Evolutionary conservation across 2,113 vertebrate species (phyloP).

Genomic region (Deroptyus accipitrinus): DNA sequence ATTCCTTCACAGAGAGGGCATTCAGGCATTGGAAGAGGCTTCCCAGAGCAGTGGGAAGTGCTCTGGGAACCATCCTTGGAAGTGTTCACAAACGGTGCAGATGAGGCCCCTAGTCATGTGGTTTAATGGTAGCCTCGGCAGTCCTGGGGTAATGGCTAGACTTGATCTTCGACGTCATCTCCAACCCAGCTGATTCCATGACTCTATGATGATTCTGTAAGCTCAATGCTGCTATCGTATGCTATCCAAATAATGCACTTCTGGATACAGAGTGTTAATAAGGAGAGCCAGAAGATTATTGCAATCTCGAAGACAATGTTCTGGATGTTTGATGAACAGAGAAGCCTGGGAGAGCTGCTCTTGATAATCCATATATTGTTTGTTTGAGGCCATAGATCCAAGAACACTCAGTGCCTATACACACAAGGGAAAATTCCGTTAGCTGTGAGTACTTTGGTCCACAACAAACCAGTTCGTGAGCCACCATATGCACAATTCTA

Average conservation of each 20-base stretch:
- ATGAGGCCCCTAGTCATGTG: background rate
- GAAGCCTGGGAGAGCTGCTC: constrained; percentile 83
- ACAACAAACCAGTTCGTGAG: background rate
- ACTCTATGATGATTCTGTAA: background rate
- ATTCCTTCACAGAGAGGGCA: background rate
- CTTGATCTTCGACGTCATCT: background rate
- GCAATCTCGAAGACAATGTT: constrained; percentile 87
- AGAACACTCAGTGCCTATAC: constrained; percentile 80
- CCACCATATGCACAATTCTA: background rate
- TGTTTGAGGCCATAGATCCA: constrained; percentile 86
- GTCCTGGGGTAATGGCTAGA: background rate
- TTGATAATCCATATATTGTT: constrained; percentile 89
- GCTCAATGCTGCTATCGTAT: constrained; percentile 75
- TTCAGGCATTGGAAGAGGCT: background rate
- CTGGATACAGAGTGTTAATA: constrained; percentile 87
- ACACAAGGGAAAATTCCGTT: background rate
- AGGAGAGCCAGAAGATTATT: constrained; percentile 87
- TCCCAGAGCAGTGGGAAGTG: background rate
- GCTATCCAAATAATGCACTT: constrained; percentile 90
- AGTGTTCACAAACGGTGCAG: background rate
- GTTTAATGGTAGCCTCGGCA: background rate
- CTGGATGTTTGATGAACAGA: constrained; percentile 88
- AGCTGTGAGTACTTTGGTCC: background rate
- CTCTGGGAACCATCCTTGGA: background rate
- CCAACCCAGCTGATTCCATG: background rate